Conservation (phyloP, 1,140 invertebrate genomes). For the Ceratosolen fusciceps region DNA sequence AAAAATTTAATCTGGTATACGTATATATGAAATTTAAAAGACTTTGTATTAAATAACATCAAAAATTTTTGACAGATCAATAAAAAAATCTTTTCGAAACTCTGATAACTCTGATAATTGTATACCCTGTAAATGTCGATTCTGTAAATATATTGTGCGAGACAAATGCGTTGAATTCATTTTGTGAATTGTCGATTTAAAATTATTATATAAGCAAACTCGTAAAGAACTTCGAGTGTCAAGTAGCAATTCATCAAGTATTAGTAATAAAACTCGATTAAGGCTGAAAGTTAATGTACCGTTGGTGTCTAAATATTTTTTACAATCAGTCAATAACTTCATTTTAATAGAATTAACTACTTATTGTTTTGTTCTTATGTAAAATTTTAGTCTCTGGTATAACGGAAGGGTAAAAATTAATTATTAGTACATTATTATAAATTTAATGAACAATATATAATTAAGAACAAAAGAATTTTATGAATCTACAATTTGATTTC, state of each 20-base stretch:
- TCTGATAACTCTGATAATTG: constrained; percentile 34
- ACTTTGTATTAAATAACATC: background rate
- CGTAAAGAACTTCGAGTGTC: constrained; percentile 6
- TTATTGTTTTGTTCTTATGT: constrained; percentile 1
- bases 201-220: constrained; percentile 14
- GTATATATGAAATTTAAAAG: background rate
- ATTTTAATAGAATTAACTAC: background rate
- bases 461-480: background rate
- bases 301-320: constrained; percentile 36
- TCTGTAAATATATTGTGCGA: constrained; percentile 45
- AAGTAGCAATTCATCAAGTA: constrained; percentile 45
- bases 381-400: constrained; percentile 1
- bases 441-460: constrained; percentile 22
- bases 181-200: constrained; percentile 26
- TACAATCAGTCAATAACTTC: constrained; percentile 39
- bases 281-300: constrained; percentile 21
- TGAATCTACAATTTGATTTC: background rate
- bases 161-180: constrained; percentile 23
- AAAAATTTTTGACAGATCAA: constrained; percentile 29
- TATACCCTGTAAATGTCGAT: constrained; percentile 48
- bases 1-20: background rate
- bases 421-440: constrained; percentile 39
- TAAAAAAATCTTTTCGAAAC: constrained; percentile 23
- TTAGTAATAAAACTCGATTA: constrained; percentile 32
- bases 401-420: constrained; percentile 13